These are phyloP conservation scores for Scolopax mira DNA, from an alignment of 2,113 vertebrate genomes.

Conservation along the genomic window DNA sequence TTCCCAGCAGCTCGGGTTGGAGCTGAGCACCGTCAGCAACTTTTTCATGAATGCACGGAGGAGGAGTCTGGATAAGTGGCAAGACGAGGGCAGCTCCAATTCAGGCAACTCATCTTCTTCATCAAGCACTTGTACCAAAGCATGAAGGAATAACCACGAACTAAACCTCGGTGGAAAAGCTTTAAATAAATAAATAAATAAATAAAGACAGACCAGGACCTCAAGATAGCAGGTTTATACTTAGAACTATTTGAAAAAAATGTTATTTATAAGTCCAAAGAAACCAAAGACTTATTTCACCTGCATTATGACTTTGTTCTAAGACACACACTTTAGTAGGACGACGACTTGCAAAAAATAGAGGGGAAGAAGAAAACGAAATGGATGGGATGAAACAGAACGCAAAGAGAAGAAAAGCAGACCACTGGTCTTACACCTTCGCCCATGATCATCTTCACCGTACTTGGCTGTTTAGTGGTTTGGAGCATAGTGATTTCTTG, in stretches of 20 bases:
- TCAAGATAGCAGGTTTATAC: conserved; percentile 94
- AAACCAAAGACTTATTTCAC: conserved; percentile 98
- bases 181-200: conserved; percentile 75
- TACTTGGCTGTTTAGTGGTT: conserved; percentile 80
- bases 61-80: conserved; percentile 98
- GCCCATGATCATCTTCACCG: conserved; percentile 72
- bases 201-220: conserved; percentile 81
- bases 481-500: conserved; percentile 73
- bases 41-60: conserved; percentile 99
- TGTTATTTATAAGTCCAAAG: conserved; percentile 99
- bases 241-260: conserved; percentile 91
- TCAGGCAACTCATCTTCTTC: conserved; percentile 86
- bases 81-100: conserved; percentile 92
- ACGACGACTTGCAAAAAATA: conserved; percentile 80
- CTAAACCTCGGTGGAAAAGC: conserved; percentile 83
- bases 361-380: conserved; percentile 72
- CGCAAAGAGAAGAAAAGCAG: conserved; percentile 74
- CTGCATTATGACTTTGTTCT: conserved; percentile 90
- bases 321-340: conserved; percentile 86
- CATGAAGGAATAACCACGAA: conserved; percentile 88
- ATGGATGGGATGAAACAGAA: conserved; percentile 55
- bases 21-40: conserved; percentile 98
- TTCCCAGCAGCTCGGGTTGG: conserved; percentile 97
- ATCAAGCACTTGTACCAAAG: conserved; percentile 98
- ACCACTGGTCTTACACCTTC: conserved; percentile 83